A percentile compares a stretch with the other conserved stretches of the same genome.
Evolutionary conservation across 2,797 vertebrate genomes (phyloP).

Genomic region (Halcyon badia): DNA sequence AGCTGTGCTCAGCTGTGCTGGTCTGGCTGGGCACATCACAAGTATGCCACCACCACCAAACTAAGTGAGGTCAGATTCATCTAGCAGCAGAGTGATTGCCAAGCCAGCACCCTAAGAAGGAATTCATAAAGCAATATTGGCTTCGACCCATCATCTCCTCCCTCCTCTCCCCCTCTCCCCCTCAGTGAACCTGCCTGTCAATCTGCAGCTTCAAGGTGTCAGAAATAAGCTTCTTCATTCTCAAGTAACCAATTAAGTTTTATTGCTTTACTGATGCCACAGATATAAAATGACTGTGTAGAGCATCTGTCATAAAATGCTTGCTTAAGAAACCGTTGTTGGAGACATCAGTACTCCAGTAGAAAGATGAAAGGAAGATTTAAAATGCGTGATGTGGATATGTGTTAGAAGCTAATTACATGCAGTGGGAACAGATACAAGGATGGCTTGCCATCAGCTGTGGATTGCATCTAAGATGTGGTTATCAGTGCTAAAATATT

Average conservation of each 20-base stretch:
- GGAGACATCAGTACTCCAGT: slow-evolving; percentile 52
- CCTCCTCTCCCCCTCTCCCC: background rate
- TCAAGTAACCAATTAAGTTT: slow-evolving; percentile 75
- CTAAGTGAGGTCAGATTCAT: background rate
- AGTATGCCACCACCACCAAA: background rate
- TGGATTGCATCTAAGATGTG: slow-evolving; percentile 60
- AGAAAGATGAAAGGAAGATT: slow-evolving; percentile 76
- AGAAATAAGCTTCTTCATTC: background rate
- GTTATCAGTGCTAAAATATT: slow-evolving; percentile 74
- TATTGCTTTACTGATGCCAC: slow-evolving; percentile 68
- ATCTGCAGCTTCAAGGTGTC: slow-evolving; percentile 29
- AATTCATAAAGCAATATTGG: background rate
- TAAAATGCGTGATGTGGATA: slow-evolving; percentile 64
- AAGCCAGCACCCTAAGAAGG: background rate
- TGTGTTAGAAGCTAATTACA: slow-evolving; percentile 68
- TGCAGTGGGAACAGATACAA: slow-evolving; percentile 46
- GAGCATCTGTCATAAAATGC: slow-evolving; percentile 75
- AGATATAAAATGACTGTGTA: slow-evolving; percentile 61
- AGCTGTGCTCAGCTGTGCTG: background rate
- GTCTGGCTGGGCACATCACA: background rate
- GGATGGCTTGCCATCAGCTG: slow-evolving; percentile 56
- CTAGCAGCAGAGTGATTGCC: background rate
- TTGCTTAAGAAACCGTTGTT: slow-evolving; percentile 62
- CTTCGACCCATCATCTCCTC: background rate
- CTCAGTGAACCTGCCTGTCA: background rate